Base-by-base conservation (phyloP, 2,797 vertebrate genomes). In the Esox masquinongy region DNA sequence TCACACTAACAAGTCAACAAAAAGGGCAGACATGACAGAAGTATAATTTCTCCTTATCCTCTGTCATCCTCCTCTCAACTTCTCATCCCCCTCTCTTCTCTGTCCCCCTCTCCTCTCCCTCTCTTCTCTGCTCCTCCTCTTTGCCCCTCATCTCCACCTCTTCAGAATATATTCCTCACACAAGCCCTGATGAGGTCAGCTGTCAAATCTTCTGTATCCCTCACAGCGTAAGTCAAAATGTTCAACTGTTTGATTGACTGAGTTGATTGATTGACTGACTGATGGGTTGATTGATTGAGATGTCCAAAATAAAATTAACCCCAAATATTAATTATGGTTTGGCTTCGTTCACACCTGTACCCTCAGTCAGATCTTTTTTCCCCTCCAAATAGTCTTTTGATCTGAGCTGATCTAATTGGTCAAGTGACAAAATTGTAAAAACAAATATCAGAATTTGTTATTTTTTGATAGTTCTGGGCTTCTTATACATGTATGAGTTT, bases 201-300 rank as follows among this genome's bases (percentile, higher is more conserved):
- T 64, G 97, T 98, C 85, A 99, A 99, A 86, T 98, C 97, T 9
- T 96, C 97, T 0, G 97, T 99, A 85, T 99, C 98, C n/a, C 88
- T 99, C 0, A 95, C 94, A 93, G 96, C 95, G 98, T 99, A 94
- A 91, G 97, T 93, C 0, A 15, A 9, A 53, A 51, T 26, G 29
- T 49, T 64, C 17, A 9, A 36, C 19, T 1, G 7, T 39, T 29
- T 31, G 19, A 59, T 72, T 74, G 3, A 61, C n/a, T 39, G 36
- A 39, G 0, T 50, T 14, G 16, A 50, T 50, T 50, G 49, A 51
- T 51, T 51, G 17, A 6, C 17, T 51, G 50, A 51, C 5, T 51
- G 50, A 53, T 8, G 17, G 19, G n/a, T 1, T 66, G 15, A 66
- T 7, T 66, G 63, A 19, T 8, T 66, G 26, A 34, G 5, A 31